Evolutionary conservation across 2,888 invertebrate species (phyloP).

Genomic region (Dryadula phaetusa): DNA sequence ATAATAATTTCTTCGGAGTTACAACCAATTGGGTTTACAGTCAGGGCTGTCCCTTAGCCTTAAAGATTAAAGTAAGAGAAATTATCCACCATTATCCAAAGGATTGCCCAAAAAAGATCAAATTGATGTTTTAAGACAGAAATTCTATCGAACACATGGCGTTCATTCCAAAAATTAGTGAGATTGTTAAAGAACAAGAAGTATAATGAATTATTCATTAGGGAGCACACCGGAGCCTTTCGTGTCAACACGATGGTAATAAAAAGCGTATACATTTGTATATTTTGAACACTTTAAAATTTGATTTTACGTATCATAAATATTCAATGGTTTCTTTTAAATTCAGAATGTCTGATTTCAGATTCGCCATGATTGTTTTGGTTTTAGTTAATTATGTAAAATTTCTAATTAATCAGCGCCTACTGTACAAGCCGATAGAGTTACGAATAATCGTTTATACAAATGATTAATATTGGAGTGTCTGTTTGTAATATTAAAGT

Average conservation of each 20-base stretch:
- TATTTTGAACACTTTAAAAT: slow-evolving; percentile 43
- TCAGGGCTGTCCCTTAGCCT: no score
- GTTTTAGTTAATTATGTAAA: neutral
- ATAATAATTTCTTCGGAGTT: no score
- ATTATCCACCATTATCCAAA: neutral
- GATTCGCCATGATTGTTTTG: slow-evolving; percentile 1
- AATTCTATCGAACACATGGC: slow-evolving; percentile 28
- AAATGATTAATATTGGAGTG: no score
- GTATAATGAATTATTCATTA: slow-evolving; percentile 40
- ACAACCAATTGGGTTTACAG: no score
- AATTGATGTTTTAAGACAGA: slow-evolving; percentile 6
- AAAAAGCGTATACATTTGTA: slow-evolving; percentile 43
- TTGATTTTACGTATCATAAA: slow-evolving; percentile 41
- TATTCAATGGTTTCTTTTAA: slow-evolving; percentile 36
- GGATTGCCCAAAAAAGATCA: neutral
- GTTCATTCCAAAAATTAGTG: slow-evolving; percentile 29
- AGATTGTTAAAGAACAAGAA: slow-evolving; percentile 1
- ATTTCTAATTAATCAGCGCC: neutral
- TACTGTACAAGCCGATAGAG: no score
- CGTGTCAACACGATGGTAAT: slow-evolving; percentile 45
- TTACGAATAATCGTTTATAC: no score
- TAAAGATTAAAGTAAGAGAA: no score
- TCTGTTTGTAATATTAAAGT: no score
- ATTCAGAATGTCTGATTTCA: neutral
- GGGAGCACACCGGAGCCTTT: slow-evolving; percentile 8